Base-by-base conservation (phyloP, 2,888 invertebrate genomes). In the Eulithis testata region DNA sequence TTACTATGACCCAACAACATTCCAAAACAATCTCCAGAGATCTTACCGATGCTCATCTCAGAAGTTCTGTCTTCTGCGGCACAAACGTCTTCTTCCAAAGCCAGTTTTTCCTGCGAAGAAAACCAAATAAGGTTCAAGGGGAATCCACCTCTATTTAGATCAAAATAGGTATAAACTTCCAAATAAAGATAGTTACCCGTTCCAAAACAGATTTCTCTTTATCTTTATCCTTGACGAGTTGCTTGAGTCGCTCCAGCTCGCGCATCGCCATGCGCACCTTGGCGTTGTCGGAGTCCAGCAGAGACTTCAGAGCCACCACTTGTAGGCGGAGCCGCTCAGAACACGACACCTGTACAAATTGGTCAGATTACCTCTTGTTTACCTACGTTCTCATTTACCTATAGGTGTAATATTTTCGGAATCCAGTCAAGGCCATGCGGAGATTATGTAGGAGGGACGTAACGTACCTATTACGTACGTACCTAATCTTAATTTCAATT, bases 271-370 rank as follows among this genome's bases (percentile, higher is more conserved):
- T 84, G 6, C 89, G 86, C 11, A 94, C 91, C 67, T 94, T 94
- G 4, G 80, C 84, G 74, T 94, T 94, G 83, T 95, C 95, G 0
- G 94, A 91, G 71, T 94, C 94, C 73, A 95, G 83, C 53, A 95
- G 85, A 0, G 93, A 88, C 70, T 95, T 94, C 49, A 95, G 83
- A 4, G 95, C 92, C 27, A 90, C 87, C 68, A 95, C 94, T 80
- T 95, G 95, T 31, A 95, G 84, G 53, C 94, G 94, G 4, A 93
- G 86, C 0, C 90, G 85, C 73, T 94, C 94, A 2, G 90, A 89
- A 69, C 86, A 85, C 11, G 83, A 81, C 67, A 89, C 87, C 91
- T 91, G 66, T 65, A 47, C 1, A 21, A 11, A 5, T 8, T 8
- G 11, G 21, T 49, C 31, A 31, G 31, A 31, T 31, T 31, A 31